phyloP scores from a whole-genome alignment of 2,888 invertebrate genomes.

The Dimorphilus gyrociliatus region DNA sequence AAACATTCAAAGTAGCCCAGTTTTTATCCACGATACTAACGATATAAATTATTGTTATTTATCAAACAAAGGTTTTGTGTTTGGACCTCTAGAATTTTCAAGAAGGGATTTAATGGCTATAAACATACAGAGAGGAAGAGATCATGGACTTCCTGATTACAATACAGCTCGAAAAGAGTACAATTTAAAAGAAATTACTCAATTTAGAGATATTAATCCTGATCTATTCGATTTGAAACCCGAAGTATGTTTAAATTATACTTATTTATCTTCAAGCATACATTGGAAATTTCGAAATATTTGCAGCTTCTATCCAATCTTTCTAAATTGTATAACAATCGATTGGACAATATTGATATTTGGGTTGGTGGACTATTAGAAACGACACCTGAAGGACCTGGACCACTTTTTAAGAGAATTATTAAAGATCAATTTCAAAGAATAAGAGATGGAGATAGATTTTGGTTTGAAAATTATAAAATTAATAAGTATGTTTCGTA shows the following conservation, averaged over 20 bases:
- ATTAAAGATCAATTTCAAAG: slow-evolving; percentile 44
- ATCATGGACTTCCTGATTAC: slow-evolving; percentile 46
- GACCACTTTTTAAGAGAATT: slow-evolving; percentile 41
- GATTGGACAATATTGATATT: slow-evolving; percentile 41
- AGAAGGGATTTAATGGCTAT: slow-evolving; percentile 46
- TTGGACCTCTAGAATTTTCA: slow-evolving; percentile 46
- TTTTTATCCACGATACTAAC: too few relatives aligned
- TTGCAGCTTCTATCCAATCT: slow-evolving; percentile 18
- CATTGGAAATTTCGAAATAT: too few relatives aligned
- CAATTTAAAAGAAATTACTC: slow-evolving; percentile 19
- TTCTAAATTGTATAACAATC: slow-evolving; percentile 24
- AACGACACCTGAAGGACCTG: slow-evolving; percentile 40
- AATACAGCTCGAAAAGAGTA: slow-evolving; percentile 42
- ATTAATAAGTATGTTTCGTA: slow-evolving; percentile 11
- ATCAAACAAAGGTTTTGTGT: slow-evolving; percentile 42
- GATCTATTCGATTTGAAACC: slow-evolving; percentile 1
- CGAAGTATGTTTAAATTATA: too few relatives aligned
- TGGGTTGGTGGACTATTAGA: slow-evolving; percentile 47
- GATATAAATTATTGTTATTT: too few relatives aligned
- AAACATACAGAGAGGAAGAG: slow-evolving; percentile 45
- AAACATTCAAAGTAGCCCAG: too few relatives aligned
- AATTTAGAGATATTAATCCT: slow-evolving; percentile 12
- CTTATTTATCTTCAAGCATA: too few relatives aligned
- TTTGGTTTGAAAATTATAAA: slow-evolving; percentile 44
- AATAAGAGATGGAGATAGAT: slow-evolving; percentile 45